Base-by-base conservation (phyloP, 2,888 invertebrate species). In the Pristionchus mayeri region DNA sequence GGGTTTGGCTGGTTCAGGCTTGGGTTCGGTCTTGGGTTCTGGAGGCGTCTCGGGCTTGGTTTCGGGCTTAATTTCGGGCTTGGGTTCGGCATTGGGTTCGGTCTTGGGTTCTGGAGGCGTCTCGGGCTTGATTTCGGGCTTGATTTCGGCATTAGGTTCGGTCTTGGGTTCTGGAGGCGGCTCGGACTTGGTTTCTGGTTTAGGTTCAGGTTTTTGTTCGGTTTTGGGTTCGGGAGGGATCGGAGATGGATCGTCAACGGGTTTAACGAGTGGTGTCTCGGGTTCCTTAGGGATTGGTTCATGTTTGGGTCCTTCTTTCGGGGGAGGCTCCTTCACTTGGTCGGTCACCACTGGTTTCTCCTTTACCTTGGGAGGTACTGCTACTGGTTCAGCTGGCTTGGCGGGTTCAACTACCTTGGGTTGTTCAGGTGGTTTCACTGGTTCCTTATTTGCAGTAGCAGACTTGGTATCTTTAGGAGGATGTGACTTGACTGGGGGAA, bases 381-480 rank as follows among this genome's bases (percentile, higher is more conserved):
- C 2, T 3, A 24, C 4, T 11, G 57, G 57, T n/a, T n/a, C n/a
- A n/a, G n/a, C n/a, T n/a, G n/a, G n/a, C n/a, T n/a, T n/a, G n/a
- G n/a, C n/a, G n/a, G n/a, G n/a, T n/a, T n/a, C n/a, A n/a, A n/a
- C n/a, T n/a, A n/a, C n/a, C n/a, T n/a, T n/a, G n/a, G n/a, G n/a
- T n/a, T n/a, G n/a, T n/a, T n/a, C n/a, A n/a, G n/a, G n/a, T n/a
- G n/a, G n/a, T n/a, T n/a, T n/a, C n/a, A n/a, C n/a, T n/a, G 24
- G 4, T 6, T 57, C 57, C 6, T 57, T 57, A 6, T 9, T 6
- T 16, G 34, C 30, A 16, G 67, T 34, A 37, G 34, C 67, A 37
- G 67, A n/a, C 67, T n/a, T 21, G 37, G 27, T n/a, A 67, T 67
- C 67, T 21, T n/a, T n/a, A n/a, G n/a, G n/a, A n/a, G n/a, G 57